Base-by-base conservation (phyloP, 2,888 invertebrate genomes). In the Watsonalla binaria region DNA sequence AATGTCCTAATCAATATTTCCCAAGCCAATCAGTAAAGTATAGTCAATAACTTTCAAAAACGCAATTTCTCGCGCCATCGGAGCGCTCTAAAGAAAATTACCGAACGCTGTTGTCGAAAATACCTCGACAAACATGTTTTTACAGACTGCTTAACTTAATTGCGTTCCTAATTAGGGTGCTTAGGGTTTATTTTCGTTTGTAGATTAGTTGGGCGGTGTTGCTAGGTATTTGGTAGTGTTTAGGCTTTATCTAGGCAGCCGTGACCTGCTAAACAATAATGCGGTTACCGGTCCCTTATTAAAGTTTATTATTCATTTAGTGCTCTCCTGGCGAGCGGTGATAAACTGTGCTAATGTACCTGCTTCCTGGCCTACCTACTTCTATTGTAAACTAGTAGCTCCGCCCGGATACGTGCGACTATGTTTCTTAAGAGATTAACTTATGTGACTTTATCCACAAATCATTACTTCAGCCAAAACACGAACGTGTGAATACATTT, bases 81-180 rank as follows among this genome's bases (percentile, higher is more conserved):
- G 80, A 88, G 82, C 87, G 84, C 76, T 82, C 73, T 76, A 82
- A 88, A 86, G 85, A 89, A 86, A 86, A 85, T 86, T 84, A 82
- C 78, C 82, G 77, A 74, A 71, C 74, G 74, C 63, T 62, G 65
- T 66, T 74, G 75, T 73, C 74, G 74, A 74, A 82, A 84, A 82
- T 81, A 82, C 76, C 66, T 78, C 70, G 61, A 65, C 75, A 65
- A 72, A 62, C 60, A 62, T 74, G 61, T 64, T 63, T 74, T 71
- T 74, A 51, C 69, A 47, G 54, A 55, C 59, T 45, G 24, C 45
- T 53, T 55, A 58, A 46, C 33, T 49, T 8, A 55, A 54, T 52
- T 56, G 57, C 54, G 53, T 42, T 52, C 58, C 53, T 70, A 61
- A 56, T 6, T 14, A 46, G 1, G 0, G 15, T 15, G 45, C 4